Base-by-base conservation (phyloP, 2,113 vertebrate species). In the Mirounga angustirostris region DNA sequence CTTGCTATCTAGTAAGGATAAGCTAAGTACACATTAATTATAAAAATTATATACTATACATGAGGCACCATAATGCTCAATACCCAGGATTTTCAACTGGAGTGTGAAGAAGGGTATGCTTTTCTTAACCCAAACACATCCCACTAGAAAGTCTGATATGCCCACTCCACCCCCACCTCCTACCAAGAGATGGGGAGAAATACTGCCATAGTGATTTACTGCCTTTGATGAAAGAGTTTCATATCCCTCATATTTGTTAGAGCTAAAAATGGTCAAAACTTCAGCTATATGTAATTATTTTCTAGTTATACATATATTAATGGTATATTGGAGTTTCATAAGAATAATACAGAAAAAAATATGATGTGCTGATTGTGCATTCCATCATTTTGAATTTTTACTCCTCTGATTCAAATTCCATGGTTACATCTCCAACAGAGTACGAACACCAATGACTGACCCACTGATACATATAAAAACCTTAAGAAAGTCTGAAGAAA, bases 301-400 rank as follows among this genome's bases (percentile, higher is more conserved):
- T 74, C 21, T 58, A 61, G 16, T 89, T 84, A 50, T 5, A n/a
- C 2, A 15, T 81, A 24, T 71, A 56, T 67, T 36, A 67, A 79
- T 54, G 18, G 40, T 33, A 26, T 56, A 58, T 16, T 92, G 2
- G 19, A 76, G 40, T 56, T 89, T 54, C 52, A 33, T 28, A 74
- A 46, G 40, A 95, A 26, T 33, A 88, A 79, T 16, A 89, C 0
- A 67, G 28, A 26, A 80, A 86, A 95, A 54, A 15, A 7, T 56
- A 71, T 54, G n/a, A 61, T 82, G 11, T 18, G 24, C 14, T 67
- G 86, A 96, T 46, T 50, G 26, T 16, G 46, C 13, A 19, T 69
- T 54, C 26, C 7, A 84, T 46, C 24, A 50, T 88, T 97, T 91
- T 91, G 83, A 94, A 74, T 50, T 92, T 86, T 85, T 52, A 95